These are phyloP conservation scores for Lagopus muta DNA, from an alignment of 2,113 vertebrate genomes.

Conservation along the genomic window DNA sequence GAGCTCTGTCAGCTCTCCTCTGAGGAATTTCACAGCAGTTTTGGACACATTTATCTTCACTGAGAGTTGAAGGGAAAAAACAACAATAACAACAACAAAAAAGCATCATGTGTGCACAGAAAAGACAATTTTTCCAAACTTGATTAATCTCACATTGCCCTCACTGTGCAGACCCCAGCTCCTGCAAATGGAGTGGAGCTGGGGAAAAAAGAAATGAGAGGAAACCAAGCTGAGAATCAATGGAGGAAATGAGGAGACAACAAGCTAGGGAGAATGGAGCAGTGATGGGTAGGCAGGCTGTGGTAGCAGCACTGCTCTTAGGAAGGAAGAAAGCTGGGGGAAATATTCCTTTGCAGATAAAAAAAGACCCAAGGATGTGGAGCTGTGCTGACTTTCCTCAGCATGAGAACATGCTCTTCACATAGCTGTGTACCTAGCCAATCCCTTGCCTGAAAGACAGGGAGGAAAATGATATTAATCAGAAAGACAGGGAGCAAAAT, in stretches of 20 bases:
- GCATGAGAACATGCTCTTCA: neutral
- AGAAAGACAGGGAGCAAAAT: neutral
- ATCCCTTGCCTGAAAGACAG: neutral
- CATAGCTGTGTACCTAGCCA: neutral
- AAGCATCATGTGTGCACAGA: slow-evolving; percentile 25
- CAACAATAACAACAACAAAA: neutral
- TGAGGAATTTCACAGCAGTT: slow-evolving; percentile 53
- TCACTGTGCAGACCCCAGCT: neutral
- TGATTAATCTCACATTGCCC: slow-evolving; percentile 10
- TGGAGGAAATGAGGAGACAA: neutral
- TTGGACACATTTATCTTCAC: slow-evolving; percentile 6
- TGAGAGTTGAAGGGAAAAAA: neutral
- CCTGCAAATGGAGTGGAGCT: neutral
- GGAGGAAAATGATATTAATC: neutral
- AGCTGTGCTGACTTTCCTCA: neutral
- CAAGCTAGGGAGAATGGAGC: neutral
- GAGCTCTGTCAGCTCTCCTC: slow-evolving; percentile 39
- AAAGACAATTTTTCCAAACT: slow-evolving; percentile 34
- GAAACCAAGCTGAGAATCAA: neutral
- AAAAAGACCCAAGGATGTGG: neutral
- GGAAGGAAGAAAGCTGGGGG: neutral
- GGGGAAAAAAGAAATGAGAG: neutral
- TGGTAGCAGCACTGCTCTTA: neutral
- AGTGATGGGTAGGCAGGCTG: neutral
- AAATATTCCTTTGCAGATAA: neutral